phyloP scores from a whole-genome alignment of 1,140 invertebrate species.

The Sitobion miscanthi region DNA sequence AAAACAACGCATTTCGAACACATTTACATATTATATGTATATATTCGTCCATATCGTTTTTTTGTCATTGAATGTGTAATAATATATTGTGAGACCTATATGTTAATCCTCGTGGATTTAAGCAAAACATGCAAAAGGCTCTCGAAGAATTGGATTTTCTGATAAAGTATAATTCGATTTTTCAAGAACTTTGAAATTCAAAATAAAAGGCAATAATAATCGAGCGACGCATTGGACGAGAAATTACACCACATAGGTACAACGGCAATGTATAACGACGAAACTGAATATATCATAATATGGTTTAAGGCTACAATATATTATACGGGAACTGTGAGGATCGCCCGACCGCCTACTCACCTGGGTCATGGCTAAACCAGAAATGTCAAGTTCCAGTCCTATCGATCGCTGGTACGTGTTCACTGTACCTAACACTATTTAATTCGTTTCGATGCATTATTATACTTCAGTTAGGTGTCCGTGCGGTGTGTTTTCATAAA shows the following conservation, averaged over 20 bases:
- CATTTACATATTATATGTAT: background rate
- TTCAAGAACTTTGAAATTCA: background rate
- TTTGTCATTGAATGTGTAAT: background rate
- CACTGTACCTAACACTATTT: background rate
- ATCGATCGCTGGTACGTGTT: background rate
- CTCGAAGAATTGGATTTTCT: background rate
- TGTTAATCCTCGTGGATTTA: background rate
- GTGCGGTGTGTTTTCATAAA: background rate
- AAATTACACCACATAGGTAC: background rate
- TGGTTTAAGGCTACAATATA: no score
- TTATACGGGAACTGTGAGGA: background rate
- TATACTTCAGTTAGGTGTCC: background rate
- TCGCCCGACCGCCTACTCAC: background rate
- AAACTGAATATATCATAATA: background rate
- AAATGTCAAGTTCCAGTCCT: background rate
- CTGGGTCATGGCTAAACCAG: background rate
- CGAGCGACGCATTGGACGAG: background rate
- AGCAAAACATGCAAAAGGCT: background rate
- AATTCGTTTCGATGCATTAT: background rate
- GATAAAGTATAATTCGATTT: background rate
- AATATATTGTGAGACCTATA: background rate
- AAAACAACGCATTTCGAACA: background rate
- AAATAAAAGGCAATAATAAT: slow-evolving; percentile 22
- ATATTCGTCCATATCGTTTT: background rate
- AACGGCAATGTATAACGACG: background rate